Evolutionary conservation across 1,140 invertebrate species (phyloP).

Genomic region (Streblospio benedicti): DNA sequence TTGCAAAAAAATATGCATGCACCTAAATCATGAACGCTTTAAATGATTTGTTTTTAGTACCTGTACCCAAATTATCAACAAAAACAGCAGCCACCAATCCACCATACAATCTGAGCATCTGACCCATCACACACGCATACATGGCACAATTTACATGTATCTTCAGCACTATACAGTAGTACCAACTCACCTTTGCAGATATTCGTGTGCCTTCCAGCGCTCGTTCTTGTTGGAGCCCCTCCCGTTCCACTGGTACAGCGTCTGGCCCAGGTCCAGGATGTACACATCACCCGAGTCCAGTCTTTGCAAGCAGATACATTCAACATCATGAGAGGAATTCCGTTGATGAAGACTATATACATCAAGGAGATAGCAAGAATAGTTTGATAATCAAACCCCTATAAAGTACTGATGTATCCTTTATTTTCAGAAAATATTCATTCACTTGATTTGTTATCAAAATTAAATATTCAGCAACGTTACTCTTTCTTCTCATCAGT

Average conservation of each 20-base stretch:
- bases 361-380: no score
- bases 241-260: slow-evolving; percentile 49
- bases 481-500: no score
- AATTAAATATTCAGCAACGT: no score
- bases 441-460: no score
- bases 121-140: background rate
- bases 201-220: slow-evolving; percentile 1
- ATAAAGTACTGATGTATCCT: no score
- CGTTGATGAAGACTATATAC: no score
- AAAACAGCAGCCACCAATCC: background rate
- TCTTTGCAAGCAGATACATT: background rate
- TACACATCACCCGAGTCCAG: slow-evolving; percentile 6
- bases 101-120: background rate
- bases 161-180: background rate
- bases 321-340: background rate
- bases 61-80: background rate
- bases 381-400: no score
- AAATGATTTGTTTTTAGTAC: background rate
- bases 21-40: no score
- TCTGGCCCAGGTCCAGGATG: slow-evolving; percentile 4
- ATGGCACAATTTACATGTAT: background rate
- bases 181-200: background rate
- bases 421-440: no score
- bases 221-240: slow-evolving; percentile 31
- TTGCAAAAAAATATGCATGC: no score